Conservation (phyloP, 2,888 invertebrate genomes). For the Andrena bucephala region DNA sequence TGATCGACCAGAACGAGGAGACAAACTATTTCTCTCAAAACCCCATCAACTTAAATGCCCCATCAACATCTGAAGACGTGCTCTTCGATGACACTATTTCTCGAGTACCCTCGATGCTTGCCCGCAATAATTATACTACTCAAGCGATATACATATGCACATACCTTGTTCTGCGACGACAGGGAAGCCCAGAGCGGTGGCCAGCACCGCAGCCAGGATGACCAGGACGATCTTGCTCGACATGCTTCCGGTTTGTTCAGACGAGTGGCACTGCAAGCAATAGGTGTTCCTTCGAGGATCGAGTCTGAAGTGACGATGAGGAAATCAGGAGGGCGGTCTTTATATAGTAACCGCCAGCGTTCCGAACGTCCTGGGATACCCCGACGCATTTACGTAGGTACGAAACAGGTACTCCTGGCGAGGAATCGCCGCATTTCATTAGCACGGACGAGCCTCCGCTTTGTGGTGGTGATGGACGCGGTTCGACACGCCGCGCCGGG, state of each 20-base stretch:
- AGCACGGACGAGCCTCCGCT: slow-evolving; percentile 37
- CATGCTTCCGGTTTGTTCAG: slow-evolving; percentile 37
- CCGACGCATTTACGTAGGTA: slow-evolving; percentile 58
- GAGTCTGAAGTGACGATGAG: slow-evolving; percentile 58
- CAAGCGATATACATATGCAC: neutral
- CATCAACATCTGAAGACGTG: neutral
- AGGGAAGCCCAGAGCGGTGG: slow-evolving; percentile 69
- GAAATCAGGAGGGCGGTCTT: slow-evolving; percentile 58
- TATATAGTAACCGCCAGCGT: slow-evolving; percentile 62
- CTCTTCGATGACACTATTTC: neutral
- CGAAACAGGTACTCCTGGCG: slow-evolving; percentile 56
- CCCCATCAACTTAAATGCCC: neutral
- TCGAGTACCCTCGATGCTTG: neutral
- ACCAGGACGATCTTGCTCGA: slow-evolving; percentile 52
- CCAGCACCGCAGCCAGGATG: slow-evolving; percentile 49
- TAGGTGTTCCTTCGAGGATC: slow-evolving; percentile 23
- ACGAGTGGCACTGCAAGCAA: neutral
- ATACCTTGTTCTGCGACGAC: slow-evolving; percentile 55
- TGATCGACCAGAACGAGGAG: no score
- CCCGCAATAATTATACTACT: neutral
- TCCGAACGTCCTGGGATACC: slow-evolving; percentile 58
- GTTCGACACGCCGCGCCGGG: slow-evolving; percentile 15
- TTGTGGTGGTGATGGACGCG: slow-evolving; percentile 7
- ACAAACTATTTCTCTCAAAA: no score
- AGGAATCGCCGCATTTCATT: slow-evolving; percentile 64